Percentiles rank a stretch among this genome's conserved stretches.
Evolutionary conservation across 2,113 vertebrate genomes (phyloP).

Genomic region (Rhinogobius similis): DNA sequence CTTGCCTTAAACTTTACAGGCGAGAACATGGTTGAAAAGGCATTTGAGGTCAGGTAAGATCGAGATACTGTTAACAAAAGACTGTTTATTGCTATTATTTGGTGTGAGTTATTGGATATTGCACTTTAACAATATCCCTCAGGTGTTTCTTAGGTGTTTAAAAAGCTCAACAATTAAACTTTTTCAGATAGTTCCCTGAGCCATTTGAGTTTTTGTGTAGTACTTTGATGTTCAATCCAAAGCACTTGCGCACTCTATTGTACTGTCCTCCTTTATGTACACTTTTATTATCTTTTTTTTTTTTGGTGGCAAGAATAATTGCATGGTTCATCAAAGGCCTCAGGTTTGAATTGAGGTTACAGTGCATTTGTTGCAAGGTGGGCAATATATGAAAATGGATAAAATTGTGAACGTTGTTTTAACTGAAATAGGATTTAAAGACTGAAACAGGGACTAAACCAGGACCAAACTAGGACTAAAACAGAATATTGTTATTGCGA

Average conservation of each 20-base stretch:
- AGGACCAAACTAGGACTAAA: no score
- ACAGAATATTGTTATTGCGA: no score
- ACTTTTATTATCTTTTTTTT: not conserved
- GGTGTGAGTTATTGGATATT: slow-evolving; percentile 33
- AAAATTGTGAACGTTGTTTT: no score
- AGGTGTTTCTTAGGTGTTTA: not conserved
- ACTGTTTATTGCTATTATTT: slow-evolving; percentile 18
- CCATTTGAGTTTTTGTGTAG: no score
- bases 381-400: no score
- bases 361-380: no score
- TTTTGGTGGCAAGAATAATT: not conserved
- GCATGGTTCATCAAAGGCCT: not conserved
- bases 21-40: not conserved
- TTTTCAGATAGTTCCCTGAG: no score
- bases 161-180: no score
- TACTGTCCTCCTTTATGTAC: not conserved
- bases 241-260: not conserved
- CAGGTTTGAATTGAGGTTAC: no score
- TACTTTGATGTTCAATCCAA: not conserved
- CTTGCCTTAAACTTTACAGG: not conserved
- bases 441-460: no score
- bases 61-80: not conserved
- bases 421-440: no score
- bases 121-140: slow-evolving; percentile 16
- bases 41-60: not conserved